Evolutionary conservation across 2,113 vertebrate genomes (phyloP).

Genomic region (Camelus dromedarius): DNA sequence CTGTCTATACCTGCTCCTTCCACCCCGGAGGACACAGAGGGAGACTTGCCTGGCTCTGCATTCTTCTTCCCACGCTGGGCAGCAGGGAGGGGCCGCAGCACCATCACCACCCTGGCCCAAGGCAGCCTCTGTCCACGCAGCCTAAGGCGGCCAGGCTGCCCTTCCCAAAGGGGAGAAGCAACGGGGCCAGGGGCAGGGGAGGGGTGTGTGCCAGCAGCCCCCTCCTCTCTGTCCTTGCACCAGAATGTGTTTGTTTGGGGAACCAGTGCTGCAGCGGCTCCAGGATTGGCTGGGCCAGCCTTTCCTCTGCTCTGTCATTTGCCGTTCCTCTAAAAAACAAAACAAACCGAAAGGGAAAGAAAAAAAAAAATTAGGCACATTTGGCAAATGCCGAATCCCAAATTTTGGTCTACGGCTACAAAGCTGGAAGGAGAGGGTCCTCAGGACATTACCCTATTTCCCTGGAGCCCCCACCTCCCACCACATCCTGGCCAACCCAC

Average conservation of each 20-base stretch:
- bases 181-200: neutral
- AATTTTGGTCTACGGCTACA: slow-evolving; percentile 39
- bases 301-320: slow-evolving; percentile 80
- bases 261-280: slow-evolving; percentile 70
- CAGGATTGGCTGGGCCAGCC: slow-evolving; percentile 70
- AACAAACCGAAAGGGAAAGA: slow-evolving; percentile 69
- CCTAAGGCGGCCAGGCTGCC: neutral
- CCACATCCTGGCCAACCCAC: neutral
- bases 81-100: slow-evolving; percentile 1
- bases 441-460: neutral
- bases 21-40: slow-evolving; percentile 30
- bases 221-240: slow-evolving; percentile 36
- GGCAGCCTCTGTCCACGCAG: neutral
- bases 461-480: neutral
- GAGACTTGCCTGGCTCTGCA: slow-evolving; percentile 69
- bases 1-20: slow-evolving; percentile 62
- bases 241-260: slow-evolving; percentile 63
- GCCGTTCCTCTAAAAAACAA: slow-evolving; percentile 67
- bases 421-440: neutral
- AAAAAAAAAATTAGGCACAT: slow-evolving; percentile 23
- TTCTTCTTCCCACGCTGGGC: slow-evolving; percentile 51
- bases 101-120: neutral
- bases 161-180: neutral
- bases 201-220: slow-evolving; percentile 8
- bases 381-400: slow-evolving; percentile 27